A percentile compares a stretch with the other conserved stretches of the same genome.
Evolutionary conservation across 1,140 invertebrate genomes (phyloP).

Genomic region (Brachionus sp.): DNA sequence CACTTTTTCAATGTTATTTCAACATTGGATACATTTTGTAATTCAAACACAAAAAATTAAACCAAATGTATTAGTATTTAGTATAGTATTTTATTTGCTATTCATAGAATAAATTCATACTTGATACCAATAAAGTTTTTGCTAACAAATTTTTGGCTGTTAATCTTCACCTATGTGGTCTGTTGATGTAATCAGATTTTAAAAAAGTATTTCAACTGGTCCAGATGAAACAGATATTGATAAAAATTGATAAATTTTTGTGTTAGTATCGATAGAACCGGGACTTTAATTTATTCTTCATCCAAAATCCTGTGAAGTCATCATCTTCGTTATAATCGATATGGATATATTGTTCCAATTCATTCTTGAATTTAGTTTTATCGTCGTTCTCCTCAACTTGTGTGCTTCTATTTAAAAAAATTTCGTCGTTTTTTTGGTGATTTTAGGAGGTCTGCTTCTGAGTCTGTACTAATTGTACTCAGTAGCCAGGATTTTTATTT

Average conservation of each 20-base stretch:
- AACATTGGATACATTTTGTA: no score
- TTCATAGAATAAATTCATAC: slow-evolving; percentile 49
- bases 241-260: not conserved
- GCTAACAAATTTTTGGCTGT: not conserved
- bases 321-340: not conserved
- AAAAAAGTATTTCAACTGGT: no score
- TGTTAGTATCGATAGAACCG: not conserved
- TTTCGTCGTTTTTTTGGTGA: not conserved
- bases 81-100: slow-evolving; percentile 3
- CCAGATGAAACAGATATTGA: no score
- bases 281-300: not conserved
- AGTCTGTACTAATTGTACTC: not conserved
- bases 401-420: not conserved
- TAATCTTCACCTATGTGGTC: no score
- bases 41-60: no score
- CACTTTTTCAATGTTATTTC: no score
- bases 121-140: slow-evolving; percentile 47
- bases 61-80: no score
- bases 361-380: not conserved
- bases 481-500: not conserved
- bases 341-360: not conserved
- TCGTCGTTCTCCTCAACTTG: not conserved
- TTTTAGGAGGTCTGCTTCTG: not conserved
- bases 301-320: not conserved
- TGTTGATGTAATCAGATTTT: no score